Conservation (phyloP, 53 echinoderm and acorn worm genomes). For the Luidia sarsii region DNA sequence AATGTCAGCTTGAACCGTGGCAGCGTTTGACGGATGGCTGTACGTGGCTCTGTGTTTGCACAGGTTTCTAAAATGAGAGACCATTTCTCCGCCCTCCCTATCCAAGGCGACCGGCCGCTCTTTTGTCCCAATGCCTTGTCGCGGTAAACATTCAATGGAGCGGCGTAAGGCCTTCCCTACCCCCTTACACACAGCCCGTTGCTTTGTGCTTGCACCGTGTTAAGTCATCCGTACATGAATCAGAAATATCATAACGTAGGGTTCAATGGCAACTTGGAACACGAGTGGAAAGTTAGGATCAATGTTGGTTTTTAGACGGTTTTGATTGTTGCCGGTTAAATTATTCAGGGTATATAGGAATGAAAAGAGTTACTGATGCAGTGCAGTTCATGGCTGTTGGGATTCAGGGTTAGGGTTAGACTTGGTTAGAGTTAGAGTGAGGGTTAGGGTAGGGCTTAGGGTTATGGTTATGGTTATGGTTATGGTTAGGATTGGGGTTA, state of each 20-base stretch:
- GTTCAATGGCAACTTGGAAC: constrained; percentile 11
- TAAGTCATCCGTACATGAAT: constrained; percentile 30
- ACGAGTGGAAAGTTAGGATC: too few relatives aligned
- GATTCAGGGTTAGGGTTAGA: too few relatives aligned
- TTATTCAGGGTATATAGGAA: too few relatives aligned
- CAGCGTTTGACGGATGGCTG: constrained; percentile 17
- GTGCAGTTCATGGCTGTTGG: too few relatives aligned
- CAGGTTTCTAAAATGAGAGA: constrained; percentile 30
- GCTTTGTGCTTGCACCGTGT: constrained; percentile 25
- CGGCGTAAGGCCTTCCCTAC: background rate
- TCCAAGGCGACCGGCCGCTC: constrained; percentile 9
- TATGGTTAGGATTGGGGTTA: too few relatives aligned
- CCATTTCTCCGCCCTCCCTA: constrained; percentile 21
- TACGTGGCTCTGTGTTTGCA: constrained; percentile 25
- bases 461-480: too few relatives aligned
- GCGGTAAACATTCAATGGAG: constrained; percentile 19
- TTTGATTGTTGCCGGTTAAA: too few relatives aligned
- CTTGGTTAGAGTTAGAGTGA: too few relatives aligned
- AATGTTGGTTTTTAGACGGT: too few relatives aligned
- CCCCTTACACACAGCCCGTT: background rate
- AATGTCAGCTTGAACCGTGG: constrained; percentile 19
- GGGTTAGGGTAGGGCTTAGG: too few relatives aligned
- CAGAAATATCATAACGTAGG: background rate
- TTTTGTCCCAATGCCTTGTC: constrained; percentile 12
- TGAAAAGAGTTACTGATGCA: too few relatives aligned